These are phyloP conservation scores for Chiridota heheva DNA, from an alignment of 35 echinoderm and acorn worm genomes.

Conservation along the genomic window DNA sequence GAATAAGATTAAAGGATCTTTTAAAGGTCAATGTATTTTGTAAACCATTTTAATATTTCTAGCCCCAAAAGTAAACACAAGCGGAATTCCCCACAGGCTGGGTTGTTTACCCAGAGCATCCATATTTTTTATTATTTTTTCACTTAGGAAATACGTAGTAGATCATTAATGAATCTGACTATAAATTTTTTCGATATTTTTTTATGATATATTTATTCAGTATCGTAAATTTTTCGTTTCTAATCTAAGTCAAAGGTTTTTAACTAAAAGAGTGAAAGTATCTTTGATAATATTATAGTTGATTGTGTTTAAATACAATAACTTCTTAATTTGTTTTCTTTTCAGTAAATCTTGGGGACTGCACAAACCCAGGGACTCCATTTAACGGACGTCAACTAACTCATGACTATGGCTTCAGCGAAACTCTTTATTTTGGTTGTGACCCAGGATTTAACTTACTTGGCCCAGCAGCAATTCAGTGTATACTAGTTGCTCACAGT, in stretches of 20 bases:
- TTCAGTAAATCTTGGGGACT: constrained; percentile 61
- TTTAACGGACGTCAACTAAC: constrained; percentile 46
- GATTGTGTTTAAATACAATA: neutral
- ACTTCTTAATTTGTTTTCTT: neutral
- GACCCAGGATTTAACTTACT: constrained; percentile 46
- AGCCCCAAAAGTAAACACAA: neutral
- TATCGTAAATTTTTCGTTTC: neutral
- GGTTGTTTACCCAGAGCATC: no score
- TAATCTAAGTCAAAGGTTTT: neutral
- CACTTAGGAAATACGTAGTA: no score
- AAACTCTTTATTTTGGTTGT: constrained; percentile 59
- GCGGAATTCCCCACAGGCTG: neutral
- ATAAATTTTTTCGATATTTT: neutral
- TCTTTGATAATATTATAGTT: neutral
- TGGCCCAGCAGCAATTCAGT: constrained; percentile 17
- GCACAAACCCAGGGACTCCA: constrained; percentile 28
- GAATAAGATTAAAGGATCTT: neutral
- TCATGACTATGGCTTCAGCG: constrained; percentile 45
- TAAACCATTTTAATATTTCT: neutral
- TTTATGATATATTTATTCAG: neutral
- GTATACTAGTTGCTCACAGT: constrained; percentile 15
- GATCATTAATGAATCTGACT: no score
- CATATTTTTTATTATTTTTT: no score
- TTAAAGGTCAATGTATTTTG: neutral
- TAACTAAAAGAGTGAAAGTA: neutral